A percentile compares a stretch with the other conserved stretches of the same genome.
phyloP scores from a whole-genome alignment of 2,113 vertebrate genomes.

The Eudorcas thomsonii region DNA sequence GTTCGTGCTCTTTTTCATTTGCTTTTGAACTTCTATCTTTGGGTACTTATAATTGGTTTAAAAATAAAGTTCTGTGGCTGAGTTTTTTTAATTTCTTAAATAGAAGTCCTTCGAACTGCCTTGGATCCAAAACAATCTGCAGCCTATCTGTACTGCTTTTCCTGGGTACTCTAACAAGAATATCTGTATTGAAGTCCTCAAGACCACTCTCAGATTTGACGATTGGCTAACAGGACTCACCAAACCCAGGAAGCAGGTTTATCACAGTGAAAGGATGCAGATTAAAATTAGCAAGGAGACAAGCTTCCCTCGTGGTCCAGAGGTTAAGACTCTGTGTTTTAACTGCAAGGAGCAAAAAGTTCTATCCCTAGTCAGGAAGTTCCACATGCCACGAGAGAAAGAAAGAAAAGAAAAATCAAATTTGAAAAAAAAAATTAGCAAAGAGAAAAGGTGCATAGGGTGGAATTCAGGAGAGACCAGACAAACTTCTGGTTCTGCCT shows the following conservation, averaged over 20 bases:
- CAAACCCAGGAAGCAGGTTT: neutral
- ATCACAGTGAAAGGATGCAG: neutral
- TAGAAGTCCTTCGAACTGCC: neutral
- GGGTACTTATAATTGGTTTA: neutral
- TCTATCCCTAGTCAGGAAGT: neutral
- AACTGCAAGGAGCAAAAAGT: neutral
- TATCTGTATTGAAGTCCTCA: too few relatives aligned
- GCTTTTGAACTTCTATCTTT: constrained; percentile 24
- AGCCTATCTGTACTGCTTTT: neutral
- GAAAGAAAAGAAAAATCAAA: neutral
- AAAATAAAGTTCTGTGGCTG: constrained; percentile 41
- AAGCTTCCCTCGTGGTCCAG: neutral
- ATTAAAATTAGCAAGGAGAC: neutral
- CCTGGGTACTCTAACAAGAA: neutral
- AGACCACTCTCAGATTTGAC: neutral
- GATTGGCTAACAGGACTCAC: neutral
- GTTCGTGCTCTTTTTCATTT: neutral
- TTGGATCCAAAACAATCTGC: neutral
- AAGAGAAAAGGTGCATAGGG: neutral
- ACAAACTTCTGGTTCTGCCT: neutral
- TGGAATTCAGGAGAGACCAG: neutral
- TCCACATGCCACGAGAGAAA: neutral
- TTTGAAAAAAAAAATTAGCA: neutral
- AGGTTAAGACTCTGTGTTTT: neutral
- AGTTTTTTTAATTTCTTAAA: neutral